Evolutionary conservation across 2,888 invertebrate genomes (phyloP).

Genomic region (Shargacucullia verbasci): DNA sequence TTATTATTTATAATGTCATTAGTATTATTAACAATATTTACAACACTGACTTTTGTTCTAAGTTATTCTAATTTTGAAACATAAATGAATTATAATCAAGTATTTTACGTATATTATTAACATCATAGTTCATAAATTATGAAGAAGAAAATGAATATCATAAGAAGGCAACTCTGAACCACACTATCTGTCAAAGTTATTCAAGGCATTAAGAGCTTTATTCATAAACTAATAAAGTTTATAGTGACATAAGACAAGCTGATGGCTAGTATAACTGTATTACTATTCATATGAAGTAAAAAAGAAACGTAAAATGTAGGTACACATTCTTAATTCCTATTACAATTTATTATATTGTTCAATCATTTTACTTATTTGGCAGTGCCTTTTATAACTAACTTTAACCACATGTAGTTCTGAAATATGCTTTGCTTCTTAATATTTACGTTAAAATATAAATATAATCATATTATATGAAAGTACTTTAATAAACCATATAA

Average conservation of each 20-base stretch:
- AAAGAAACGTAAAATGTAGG: neutral
- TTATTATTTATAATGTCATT: conserved; percentile 57
- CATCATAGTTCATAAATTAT: conserved; percentile 17
- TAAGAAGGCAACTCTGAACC: conserved; percentile 29
- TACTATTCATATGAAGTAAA: conserved; percentile 7
- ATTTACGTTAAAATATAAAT: conserved; percentile 28
- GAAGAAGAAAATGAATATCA: conserved; percentile 26
- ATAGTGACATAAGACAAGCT: conserved; percentile 4
- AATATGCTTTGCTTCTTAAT: conserved; percentile 26
- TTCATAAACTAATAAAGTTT: conserved; percentile 1
- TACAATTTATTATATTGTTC: conserved; percentile 28
- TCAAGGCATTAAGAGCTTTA: conserved; percentile 24
- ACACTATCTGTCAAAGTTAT: conserved; percentile 20
- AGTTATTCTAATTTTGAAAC: conserved; percentile 44
- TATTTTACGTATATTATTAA: too few species aligned
- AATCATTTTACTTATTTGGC: conserved; percentile 60
- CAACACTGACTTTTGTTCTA: conserved; percentile 67
- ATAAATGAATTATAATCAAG: conserved; percentile 27
- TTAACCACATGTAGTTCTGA: conserved; percentile 28
- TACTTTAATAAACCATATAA: conserved; percentile 12
- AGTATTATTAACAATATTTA: conserved; percentile 74
- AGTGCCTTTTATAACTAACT: conserved; percentile 67
- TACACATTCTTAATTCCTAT: conserved; percentile 11
- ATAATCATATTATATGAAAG: conserved; percentile 12
- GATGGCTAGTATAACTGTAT: conserved; percentile 10